Percentiles rank a stretch among this genome's conserved stretches.
phyloP scores from a whole-genome alignment of 2,888 invertebrate genomes.

The Galeopsomyia nigrocyanea region DNA sequence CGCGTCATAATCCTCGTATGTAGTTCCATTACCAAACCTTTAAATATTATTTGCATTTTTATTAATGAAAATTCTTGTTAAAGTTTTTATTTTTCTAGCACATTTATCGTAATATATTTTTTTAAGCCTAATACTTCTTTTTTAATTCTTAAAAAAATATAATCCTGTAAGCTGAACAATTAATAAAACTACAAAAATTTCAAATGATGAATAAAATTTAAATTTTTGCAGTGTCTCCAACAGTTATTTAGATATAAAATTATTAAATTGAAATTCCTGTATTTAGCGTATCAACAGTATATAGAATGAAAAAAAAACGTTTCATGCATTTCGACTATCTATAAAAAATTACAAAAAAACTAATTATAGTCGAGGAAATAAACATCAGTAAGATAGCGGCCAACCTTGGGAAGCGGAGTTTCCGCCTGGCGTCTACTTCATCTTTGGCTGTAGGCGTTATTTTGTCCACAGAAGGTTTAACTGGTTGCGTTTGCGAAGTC shows the following conservation, averaged over 20 bases:
- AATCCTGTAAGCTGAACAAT: too few relatives aligned
- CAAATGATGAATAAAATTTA: too few relatives aligned
- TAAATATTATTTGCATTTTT: not conserved
- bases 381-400: too few relatives aligned
- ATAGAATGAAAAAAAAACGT: too few relatives aligned
- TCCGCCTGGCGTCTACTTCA: conserved; percentile 33
- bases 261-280: too few relatives aligned
- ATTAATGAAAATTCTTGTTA: conserved; percentile 1
- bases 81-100: not conserved
- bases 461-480: conserved; percentile 6
- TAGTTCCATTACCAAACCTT: conserved; percentile 63
- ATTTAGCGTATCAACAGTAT: too few relatives aligned
- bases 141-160: too few relatives aligned
- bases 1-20: conserved; percentile 67
- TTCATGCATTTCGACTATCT: too few relatives aligned
- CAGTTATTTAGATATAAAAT: too few relatives aligned
- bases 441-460: conserved; percentile 34
- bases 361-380: too few relatives aligned
- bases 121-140: not conserved
- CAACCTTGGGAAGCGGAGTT: conserved; percentile 42
- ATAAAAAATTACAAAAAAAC: too few relatives aligned
- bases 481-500: conserved; percentile 47
- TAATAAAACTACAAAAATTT: not conserved
- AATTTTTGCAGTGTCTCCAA: too few relatives aligned
- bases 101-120: not conserved